These are phyloP conservation scores for Caenorhabditis imperialis DNA, from an alignment of 2,888 invertebrate species.

Conservation along the genomic window DNA sequence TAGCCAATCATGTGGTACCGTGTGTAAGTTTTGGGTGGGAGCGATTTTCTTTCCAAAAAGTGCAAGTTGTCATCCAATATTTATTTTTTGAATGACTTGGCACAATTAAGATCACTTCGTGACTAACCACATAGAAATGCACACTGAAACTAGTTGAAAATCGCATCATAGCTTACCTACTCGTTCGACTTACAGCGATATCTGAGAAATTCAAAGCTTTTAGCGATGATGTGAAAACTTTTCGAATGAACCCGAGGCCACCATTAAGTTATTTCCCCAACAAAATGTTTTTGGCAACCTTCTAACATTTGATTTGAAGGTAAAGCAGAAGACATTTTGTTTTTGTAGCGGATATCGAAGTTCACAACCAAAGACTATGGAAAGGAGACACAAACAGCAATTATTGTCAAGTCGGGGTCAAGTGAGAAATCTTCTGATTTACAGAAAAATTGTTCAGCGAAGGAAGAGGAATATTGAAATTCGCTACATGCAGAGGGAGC, in stretches of 20 bases:
- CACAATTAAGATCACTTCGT: constrained; percentile 16
- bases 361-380: background rate
- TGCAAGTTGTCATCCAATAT: constrained; percentile 31
- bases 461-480: no score
- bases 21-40: constrained; percentile 16
- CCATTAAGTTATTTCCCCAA: no score
- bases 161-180: no score
- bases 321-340: background rate
- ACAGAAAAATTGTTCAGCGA: no score
- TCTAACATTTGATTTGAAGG: constrained; percentile 16
- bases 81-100: constrained; percentile 36
- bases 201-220: constrained; percentile 4
- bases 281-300: constrained; percentile 11
- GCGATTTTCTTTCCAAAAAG: constrained; percentile 37
- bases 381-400: no score
- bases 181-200: no score
- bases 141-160: no score
- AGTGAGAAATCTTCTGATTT: no score
- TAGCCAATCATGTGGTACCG: constrained; percentile 33
- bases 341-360: constrained; percentile 1
- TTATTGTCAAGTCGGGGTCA: no score
- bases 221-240: constrained; percentile 18
- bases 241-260: no score
- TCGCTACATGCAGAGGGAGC: no score
- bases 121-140: no score